Conservation (phyloP, 2,888 invertebrate genomes). For the Rhagonycha lutea region DNA sequence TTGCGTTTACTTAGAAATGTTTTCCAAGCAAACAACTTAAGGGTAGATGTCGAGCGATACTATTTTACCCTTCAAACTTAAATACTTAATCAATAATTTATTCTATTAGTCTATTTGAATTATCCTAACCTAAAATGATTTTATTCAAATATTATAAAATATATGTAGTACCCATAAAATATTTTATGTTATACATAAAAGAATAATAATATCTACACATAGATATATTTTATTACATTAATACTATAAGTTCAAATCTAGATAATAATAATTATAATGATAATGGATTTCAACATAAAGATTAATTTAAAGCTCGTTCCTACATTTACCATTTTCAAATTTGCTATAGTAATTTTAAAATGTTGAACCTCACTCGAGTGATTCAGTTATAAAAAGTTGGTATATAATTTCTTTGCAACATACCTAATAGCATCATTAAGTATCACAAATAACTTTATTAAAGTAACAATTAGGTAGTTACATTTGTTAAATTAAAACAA, state of each 20-base stretch:
- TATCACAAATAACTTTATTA: slow-evolving; percentile 23
- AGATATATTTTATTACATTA: no score
- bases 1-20: slow-evolving; percentile 25
- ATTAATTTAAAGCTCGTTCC: background rate
- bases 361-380: background rate
- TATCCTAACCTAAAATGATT: background rate
- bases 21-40: slow-evolving; percentile 21
- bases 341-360: background rate
- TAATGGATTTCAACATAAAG: background rate
- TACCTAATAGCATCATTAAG: background rate
- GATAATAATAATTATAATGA: background rate
- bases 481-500: slow-evolving; percentile 16
- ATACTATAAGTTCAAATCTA: no score
- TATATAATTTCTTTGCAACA: background rate
- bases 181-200: background rate
- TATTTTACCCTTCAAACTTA: background rate
- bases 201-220: background rate
- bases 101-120: background rate
- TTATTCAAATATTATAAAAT: background rate
- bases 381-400: background rate
- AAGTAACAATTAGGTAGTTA: slow-evolving; percentile 20
- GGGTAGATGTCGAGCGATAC: slow-evolving; percentile 4
- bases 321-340: background rate
- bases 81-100: background rate
- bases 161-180: no score